Evolutionary conservation across 1,140 invertebrate species (phyloP), one percentile per base, ranked within the genome.

Genomic region (Ditylenchus dipsaci): DNA sequence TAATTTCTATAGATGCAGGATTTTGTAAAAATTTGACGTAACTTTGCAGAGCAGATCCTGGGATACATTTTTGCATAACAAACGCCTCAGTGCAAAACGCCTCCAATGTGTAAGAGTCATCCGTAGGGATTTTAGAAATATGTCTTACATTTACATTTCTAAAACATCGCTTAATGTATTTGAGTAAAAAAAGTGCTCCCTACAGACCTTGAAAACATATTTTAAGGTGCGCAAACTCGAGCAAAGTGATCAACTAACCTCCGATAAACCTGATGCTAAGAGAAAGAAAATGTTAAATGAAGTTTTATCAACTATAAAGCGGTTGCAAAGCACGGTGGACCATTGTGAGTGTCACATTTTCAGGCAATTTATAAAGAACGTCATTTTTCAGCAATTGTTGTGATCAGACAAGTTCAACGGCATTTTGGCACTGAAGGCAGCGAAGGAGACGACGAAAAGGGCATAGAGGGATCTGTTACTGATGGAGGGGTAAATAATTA

Each of bases 241-340:
- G 42, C 63, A 74, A 69, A 73, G 38, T n/a, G 23, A 29, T 13
- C 33, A 38, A 38, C 33, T 38, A 38, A 38, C 33, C 33, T 3
- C 11, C 3, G 75, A 77, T 15, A 77, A 78, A 38, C 19, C 57
- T 15, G 58, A 69, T n/a, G 53, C 63, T 9, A 77, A 77, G 49
- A 65, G 71, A 42, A 69, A 74, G 42, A 72, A 75, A 56, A 72
- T 61, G 7, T 45, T 81, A 9, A 42, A 74, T n/a, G 76, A 72
- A 56, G 61, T 81, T 7, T 59, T 82, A 21, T 53, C 43, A 8
- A 67, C 73, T 3, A 62, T 74, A 23, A 76, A 75, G 23, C 64
- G 67, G 9, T 61, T 81, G 17, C 62, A 82, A 62, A 71, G 70
- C 56, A 81, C 73, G 17, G 81, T 81, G 23, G 82, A 81, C 23